These are phyloP conservation scores for Hylyphantes graminicola DNA, from an alignment of 1,140 invertebrate species.

Conservation along the genomic window DNA sequence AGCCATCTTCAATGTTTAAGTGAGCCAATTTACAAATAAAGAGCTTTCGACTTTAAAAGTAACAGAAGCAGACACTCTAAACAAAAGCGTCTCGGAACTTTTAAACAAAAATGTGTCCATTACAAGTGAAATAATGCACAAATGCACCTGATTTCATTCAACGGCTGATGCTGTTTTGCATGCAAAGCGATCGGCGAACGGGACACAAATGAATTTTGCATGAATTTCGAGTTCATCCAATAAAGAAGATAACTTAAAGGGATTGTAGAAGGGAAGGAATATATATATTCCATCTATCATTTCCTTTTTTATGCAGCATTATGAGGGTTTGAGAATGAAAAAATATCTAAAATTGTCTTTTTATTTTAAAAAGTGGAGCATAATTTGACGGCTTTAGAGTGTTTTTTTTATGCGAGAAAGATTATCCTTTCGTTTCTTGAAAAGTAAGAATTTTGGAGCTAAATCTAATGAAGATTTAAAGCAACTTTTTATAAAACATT, in stretches of 20 bases:
- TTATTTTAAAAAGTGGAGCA: slow-evolving; percentile 7
- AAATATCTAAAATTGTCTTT: slow-evolving; percentile 39
- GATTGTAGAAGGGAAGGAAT: neutral
- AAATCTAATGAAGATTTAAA: too few species aligned
- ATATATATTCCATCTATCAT: slow-evolving; percentile 16
- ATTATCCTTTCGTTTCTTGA: too few species aligned
- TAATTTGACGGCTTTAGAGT: slow-evolving; percentile 2
- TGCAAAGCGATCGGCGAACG: slow-evolving; percentile 50
- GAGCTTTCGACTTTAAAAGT: slow-evolving; percentile 46
- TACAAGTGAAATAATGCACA: slow-evolving; percentile 54
- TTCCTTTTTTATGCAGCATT: neutral
- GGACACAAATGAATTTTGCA: slow-evolving; percentile 58
- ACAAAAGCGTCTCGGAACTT: slow-evolving; percentile 21
- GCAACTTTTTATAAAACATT: too few species aligned
- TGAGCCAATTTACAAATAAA: slow-evolving; percentile 59
- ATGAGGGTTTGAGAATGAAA: slow-evolving; percentile 30
- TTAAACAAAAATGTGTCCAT: slow-evolving; percentile 59
- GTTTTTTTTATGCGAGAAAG: neutral
- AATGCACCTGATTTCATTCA: slow-evolving; percentile 45
- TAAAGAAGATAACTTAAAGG: slow-evolving; percentile 38
- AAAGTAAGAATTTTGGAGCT: too few species aligned
- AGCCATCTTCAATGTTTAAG: slow-evolving; percentile 50
- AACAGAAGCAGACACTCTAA: slow-evolving; percentile 4
- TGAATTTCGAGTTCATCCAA: slow-evolving; percentile 54
- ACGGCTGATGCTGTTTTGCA: slow-evolving; percentile 37